Evolutionary conservation across 2,888 invertebrate genomes (phyloP), one percentile per base, ranked within the genome.

Genomic region (Gymnoscelis rufifasciata): DNA sequence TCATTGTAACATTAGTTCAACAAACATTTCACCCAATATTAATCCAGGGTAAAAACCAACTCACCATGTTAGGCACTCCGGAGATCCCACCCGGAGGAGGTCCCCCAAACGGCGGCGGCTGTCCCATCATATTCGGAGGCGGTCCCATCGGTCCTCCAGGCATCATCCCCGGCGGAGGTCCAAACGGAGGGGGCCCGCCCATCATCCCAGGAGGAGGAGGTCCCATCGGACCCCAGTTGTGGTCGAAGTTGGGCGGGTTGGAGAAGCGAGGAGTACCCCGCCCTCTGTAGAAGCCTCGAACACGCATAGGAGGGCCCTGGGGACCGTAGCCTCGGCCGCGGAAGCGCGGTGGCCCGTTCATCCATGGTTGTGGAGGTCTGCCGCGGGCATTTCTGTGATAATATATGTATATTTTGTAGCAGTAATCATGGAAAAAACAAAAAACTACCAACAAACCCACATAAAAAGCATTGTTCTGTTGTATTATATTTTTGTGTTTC

Each of bases 161-260:
- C 89, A 89, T 89, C 89, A 89, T 89, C 1, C 84, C 84, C 0
- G 88, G 88, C n/a, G 88, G 88, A 0, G 88, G 88, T 0, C 88
- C 88, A 46, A 77, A 87, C 2, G 84, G 86, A 0, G 84, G 84
- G 1, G 84, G 83, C 0, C 84, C 84, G 0, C 82, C 83, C 81
- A 83, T 80, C 83, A 84, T 84, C 0, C 82, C 91, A 19, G 92
- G 84, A 13, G 90, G 90, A 0, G 90, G 90, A 28, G 90, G 90
- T 0, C 90, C 90, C 80, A 89, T 90, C 14, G 91, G 91, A 8
- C 92, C 93, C 93, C 93, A 94, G 71, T 92, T 93, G 10, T 92
- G 92, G 63, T 87, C 87, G 36, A 74, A 86, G 54, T 77, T 82
- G 0, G 90, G 90, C 3, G 90, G 87, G 60, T 88, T 76, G 53